Conservation (phyloP, 1,140 invertebrate species). For the Zeugodacus cucurbitae region DNA sequence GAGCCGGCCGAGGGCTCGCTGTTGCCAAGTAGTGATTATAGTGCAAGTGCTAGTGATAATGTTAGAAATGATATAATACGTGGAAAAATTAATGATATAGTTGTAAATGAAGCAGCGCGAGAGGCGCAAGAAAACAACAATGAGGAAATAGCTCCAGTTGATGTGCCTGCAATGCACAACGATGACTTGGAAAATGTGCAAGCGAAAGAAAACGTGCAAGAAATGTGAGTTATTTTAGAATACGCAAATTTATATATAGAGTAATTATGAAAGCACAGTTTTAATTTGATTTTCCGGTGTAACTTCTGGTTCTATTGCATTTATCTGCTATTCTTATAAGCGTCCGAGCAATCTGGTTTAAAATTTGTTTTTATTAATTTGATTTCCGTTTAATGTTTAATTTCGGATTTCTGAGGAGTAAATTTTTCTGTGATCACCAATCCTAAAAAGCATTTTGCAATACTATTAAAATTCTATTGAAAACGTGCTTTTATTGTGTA, state of each 20-base stretch:
- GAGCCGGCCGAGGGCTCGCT: neutral
- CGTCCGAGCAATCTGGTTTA: too few species aligned
- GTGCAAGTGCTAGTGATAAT: neutral
- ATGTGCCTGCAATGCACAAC: neutral
- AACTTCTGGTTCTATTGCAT: too few species aligned
- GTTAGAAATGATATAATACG: neutral
- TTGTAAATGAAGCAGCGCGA: neutral
- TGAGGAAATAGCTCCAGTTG: neutral
- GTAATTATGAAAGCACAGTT: too few species aligned
- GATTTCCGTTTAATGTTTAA: too few species aligned
- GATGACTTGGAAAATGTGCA: slow-evolving; percentile 21
- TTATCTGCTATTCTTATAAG: too few species aligned
- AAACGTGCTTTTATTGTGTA: too few species aligned
- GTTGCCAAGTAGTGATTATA: neutral
- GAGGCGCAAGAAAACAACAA: neutral
- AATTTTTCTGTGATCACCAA: too few species aligned
- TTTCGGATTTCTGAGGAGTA: too few species aligned
- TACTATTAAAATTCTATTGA: too few species aligned
- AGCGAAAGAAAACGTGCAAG: neutral
- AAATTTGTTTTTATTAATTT: too few species aligned
- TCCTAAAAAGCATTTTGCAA: too few species aligned
- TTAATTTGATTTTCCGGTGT: too few species aligned
- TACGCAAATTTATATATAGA: neutral
- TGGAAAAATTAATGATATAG: neutral
- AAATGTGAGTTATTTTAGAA: neutral